phyloP scores from a whole-genome alignment of 1,140 invertebrate species.

The Orius insidiosus region DNA sequence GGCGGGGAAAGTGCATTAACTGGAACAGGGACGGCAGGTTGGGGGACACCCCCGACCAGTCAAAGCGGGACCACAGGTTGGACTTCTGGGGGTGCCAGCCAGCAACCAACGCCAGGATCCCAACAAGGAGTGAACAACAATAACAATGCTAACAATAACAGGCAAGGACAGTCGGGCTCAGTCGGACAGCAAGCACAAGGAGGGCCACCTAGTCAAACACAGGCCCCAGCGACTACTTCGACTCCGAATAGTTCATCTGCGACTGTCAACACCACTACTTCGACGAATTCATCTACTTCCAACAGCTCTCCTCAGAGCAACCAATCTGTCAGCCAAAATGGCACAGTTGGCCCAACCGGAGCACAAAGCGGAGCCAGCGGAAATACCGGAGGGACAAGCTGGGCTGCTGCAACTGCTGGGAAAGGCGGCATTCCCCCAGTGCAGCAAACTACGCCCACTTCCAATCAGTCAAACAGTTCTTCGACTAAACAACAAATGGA shows the following conservation, averaged over 20 bases:
- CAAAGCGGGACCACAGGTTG: constrained; percentile 20
- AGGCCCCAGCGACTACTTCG: constrained; percentile 16
- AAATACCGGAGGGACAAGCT: constrained; percentile 6
- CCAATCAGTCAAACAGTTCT: constrained; percentile 33
- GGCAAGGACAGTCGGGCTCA: constrained; percentile 1
- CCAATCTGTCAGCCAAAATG: constrained; percentile 2
- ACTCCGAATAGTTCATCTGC: constrained; percentile 16
- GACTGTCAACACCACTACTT: constrained; percentile 6
- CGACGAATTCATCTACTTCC: constrained; percentile 6
- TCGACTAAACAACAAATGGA: constrained; percentile 54
- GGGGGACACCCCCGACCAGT: constrained; percentile 49
- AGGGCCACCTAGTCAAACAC: constrained; percentile 21
- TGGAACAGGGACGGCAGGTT: constrained; percentile 43
- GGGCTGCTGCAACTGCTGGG: constrained; percentile 13
- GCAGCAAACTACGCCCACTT: constrained; percentile 17
- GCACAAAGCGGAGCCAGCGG: not conserved
- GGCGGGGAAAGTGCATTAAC: constrained; percentile 60
- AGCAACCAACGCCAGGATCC: constrained; percentile 24
- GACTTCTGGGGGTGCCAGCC: constrained; percentile 23
- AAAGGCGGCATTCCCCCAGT: constrained; percentile 13
- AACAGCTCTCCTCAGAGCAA: constrained; percentile 7
- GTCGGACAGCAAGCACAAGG: constrained; percentile 11
- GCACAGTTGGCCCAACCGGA: not conserved
- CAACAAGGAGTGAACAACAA: constrained; percentile 22
- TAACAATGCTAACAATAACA: constrained; percentile 22